Conservation (phyloP, 2,113 vertebrate species). For the Anhinga rufa region DNA sequence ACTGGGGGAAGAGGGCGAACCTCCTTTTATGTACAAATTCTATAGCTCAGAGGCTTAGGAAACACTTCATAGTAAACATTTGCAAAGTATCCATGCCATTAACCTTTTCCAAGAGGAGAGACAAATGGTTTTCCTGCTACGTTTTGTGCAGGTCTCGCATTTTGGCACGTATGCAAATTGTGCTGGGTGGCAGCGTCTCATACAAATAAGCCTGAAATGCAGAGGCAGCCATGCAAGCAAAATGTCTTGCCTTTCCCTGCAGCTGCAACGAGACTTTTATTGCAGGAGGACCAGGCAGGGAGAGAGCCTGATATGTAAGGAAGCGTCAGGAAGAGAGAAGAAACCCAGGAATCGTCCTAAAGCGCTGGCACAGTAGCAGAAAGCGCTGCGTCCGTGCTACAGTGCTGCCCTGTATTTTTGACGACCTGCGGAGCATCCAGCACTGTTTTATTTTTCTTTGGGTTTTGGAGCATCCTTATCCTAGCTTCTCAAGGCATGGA, state of each 20-base stretch:
- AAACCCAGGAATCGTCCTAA: not conserved
- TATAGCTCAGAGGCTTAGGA: constrained; percentile 41
- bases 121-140: constrained; percentile 24
- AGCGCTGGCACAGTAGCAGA: not conserved
- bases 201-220: constrained; percentile 28
- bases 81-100: constrained; percentile 30
- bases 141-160: not conserved
- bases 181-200: constrained; percentile 26
- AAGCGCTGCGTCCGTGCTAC: fast-evolving
- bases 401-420: not conserved
- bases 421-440: not conserved
- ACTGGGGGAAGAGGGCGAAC: not conserved
- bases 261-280: not conserved
- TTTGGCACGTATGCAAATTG: constrained; percentile 5
- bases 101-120: not conserved
- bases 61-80: constrained; percentile 32
- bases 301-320: not conserved
- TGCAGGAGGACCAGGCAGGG: not conserved
- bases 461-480: not conserved
- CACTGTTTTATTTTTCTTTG: not conserved
- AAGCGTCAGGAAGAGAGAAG: not conserved
- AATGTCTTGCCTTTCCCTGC: constrained; percentile 3
- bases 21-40: constrained; percentile 43
- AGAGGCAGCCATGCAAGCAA: constrained; percentile 18
- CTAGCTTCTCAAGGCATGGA: not conserved